These are phyloP conservation scores for Augochlora pura DNA, from an alignment of 1,140 invertebrate genomes.

Conservation along the genomic window DNA sequence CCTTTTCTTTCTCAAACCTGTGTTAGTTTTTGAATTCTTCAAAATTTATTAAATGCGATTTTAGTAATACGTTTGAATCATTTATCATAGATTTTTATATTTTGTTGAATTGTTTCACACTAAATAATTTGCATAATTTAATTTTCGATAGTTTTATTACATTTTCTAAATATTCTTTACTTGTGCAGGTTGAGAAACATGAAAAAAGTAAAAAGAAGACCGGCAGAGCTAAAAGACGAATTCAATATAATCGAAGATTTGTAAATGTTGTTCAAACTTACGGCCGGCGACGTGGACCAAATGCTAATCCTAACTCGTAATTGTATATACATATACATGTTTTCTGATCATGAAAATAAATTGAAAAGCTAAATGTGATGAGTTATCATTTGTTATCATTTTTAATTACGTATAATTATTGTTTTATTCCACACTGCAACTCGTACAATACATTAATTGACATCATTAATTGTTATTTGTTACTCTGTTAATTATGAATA, in stretches of 20 bases:
- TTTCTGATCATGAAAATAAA: conserved; percentile 23
- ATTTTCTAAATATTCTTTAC: conserved; percentile 10
- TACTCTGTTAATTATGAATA: no score
- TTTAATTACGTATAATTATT: background rate
- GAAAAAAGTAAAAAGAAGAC: conserved; percentile 99
- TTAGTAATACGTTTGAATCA: no score
- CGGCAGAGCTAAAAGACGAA: conserved; percentile 97
- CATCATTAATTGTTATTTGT: no score
- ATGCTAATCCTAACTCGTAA: conserved; percentile 90
- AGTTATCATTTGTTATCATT: background rate
- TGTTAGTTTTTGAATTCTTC: no score
- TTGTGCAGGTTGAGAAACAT: conserved; percentile 93
- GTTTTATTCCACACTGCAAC: no score
- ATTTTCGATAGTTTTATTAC: background rate
- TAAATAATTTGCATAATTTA: no score
- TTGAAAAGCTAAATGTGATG: conserved; percentile 9
- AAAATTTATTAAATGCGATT: no score
- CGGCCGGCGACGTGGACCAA: conserved; percentile 97
- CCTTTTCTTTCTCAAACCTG: no score
- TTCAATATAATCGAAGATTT: conserved; percentile 99
- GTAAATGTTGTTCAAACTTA: conserved; percentile 97
- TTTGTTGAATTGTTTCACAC: no score
- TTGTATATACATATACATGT: conserved; percentile 2
- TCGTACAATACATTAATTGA: no score
- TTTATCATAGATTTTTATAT: no score